These are phyloP conservation scores for Ctenicera cuprea DNA, from an alignment of 2,888 invertebrate species.

Conservation along the genomic window DNA sequence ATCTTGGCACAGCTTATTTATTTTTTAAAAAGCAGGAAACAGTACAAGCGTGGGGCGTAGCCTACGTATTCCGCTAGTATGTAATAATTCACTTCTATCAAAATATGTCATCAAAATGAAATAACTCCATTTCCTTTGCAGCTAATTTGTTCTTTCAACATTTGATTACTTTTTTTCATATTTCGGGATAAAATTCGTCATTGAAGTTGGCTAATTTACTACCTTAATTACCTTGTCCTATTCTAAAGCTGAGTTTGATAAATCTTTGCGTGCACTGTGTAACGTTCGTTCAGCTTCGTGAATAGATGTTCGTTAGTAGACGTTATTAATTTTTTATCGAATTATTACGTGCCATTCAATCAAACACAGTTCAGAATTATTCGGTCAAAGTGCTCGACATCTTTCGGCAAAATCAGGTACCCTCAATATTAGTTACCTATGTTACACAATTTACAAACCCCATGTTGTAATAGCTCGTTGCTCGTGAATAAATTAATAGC, in stretches of 20 bases:
- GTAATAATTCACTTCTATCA: no score
- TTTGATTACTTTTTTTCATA: background rate
- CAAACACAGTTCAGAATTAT: background rate
- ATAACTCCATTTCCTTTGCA: background rate
- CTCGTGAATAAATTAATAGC: background rate
- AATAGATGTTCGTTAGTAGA: slow-evolving; percentile 10
- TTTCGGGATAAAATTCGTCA: background rate
- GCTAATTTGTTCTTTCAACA: background rate
- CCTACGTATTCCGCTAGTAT: no score
- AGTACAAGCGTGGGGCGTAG: no score
- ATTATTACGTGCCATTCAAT: background rate
- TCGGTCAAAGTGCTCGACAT: background rate
- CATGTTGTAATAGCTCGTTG: background rate
- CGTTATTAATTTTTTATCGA: background rate
- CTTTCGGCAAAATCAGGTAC: background rate
- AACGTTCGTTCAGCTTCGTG: background rate
- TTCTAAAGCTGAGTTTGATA: slow-evolving; percentile 2
- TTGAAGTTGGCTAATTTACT: background rate
- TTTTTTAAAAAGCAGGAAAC: no score
- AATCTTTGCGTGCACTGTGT: slow-evolving; percentile 3
- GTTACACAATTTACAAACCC: background rate
- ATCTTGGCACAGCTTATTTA: no score
- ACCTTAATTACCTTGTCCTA: slow-evolving; percentile 2
- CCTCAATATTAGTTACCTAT: background rate
- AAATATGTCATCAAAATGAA: no score